A percentile compares a stretch with the other conserved stretches of the same genome.
These are phyloP conservation scores for Oegoconia quadripuncta DNA, from an alignment of 2,888 invertebrate genomes.

Conservation along the genomic window DNA sequence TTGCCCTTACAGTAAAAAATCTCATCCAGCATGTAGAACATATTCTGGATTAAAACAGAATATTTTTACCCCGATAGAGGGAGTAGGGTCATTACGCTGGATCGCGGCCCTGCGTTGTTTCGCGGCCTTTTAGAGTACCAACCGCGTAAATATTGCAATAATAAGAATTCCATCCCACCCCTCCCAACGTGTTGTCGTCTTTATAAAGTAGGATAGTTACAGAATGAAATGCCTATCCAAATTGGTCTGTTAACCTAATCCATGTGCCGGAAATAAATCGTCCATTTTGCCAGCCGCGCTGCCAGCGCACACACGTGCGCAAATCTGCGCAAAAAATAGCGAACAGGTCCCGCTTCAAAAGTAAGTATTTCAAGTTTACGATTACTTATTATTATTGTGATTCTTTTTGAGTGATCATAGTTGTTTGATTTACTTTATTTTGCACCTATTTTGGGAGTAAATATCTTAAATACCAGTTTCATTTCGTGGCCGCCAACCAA, in stretches of 20 bases:
- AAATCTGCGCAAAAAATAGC: neutral
- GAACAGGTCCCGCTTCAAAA: neutral
- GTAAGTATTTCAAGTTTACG: constrained; percentile 11
- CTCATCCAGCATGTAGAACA: too few species aligned
- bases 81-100: too few species aligned
- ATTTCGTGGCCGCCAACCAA: constrained; percentile 13
- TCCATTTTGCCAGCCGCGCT: neutral
- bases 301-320: neutral
- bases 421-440: constrained; percentile 4
- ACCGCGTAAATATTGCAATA: constrained; percentile 6
- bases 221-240: constrained; percentile 10
- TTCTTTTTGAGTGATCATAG: constrained; percentile 13
- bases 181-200: too few species aligned
- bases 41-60: too few species aligned
- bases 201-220: constrained; percentile 7
- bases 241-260: constrained; percentile 9
- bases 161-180: constrained; percentile 6
- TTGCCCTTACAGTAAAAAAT: too few species aligned
- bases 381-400: constrained; percentile 15
- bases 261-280: constrained; percentile 2
- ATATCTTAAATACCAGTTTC: constrained; percentile 14
- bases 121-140: constrained; percentile 6
- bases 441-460: constrained; percentile 13
- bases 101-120: too few species aligned
- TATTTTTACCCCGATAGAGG: too few species aligned